phyloP scores from a whole-genome alignment of 2,113 vertebrate species.

The Rhabdornis inornatus region DNA sequence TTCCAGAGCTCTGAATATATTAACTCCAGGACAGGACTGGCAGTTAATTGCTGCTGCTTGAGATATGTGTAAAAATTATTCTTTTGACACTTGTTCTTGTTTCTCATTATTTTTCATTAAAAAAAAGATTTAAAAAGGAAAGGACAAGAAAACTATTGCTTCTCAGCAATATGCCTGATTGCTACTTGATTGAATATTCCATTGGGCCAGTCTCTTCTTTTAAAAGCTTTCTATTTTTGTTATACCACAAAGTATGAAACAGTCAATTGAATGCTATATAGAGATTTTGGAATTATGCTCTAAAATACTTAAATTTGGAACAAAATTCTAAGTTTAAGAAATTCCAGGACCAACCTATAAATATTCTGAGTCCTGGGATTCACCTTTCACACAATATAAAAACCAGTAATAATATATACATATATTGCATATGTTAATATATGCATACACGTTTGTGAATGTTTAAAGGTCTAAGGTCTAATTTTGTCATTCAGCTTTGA shows the following conservation, averaged over 20 bases:
- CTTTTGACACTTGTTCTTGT: neutral
- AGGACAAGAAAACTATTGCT: neutral
- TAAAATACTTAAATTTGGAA: neutral
- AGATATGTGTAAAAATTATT: neutral
- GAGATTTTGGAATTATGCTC: neutral
- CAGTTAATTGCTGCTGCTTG: neutral
- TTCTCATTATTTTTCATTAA: neutral
- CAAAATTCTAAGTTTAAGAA: neutral
- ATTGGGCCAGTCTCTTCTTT: neutral
- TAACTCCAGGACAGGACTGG: neutral
- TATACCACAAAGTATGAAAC: neutral
- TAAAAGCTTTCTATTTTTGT: neutral
- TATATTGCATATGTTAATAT: too few species aligned
- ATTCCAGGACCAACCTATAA: neutral
- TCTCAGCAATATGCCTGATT: neutral
- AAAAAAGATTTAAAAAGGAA: neutral
- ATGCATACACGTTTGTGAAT: neutral
- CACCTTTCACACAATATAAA: neutral
- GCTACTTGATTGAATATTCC: neutral
- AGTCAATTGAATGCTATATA: neutral
- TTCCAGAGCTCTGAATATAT: neutral
- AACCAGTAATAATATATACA: accelerated
- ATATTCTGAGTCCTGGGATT: neutral
- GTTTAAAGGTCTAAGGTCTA: neutral
- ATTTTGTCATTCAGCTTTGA: neutral